Conservation (phyloP, 2,888 invertebrate species). For the Leucania comma region DNA sequence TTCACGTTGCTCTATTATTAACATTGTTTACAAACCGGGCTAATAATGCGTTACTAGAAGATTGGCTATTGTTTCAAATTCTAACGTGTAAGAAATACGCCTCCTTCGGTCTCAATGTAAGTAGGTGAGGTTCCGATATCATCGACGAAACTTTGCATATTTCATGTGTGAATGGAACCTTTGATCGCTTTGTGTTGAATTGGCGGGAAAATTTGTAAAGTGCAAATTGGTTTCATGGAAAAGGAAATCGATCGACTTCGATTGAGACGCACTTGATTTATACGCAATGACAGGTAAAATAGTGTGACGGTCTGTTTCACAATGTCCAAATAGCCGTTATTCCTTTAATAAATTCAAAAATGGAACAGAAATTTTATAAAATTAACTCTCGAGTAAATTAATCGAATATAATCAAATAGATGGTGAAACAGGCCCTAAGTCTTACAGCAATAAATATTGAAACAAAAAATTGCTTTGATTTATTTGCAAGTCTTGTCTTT, state of each 20-base stretch:
- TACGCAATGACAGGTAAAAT: neutral
- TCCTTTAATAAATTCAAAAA: no score
- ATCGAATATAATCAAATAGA: no score
- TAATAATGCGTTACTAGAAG: constrained; percentile 79
- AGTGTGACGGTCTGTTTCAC: no score
- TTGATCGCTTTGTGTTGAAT: constrained; percentile 13
- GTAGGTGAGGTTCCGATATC: constrained; percentile 62
- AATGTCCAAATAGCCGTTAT: no score
- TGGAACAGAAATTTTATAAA: no score
- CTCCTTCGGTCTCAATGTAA: constrained; percentile 69
- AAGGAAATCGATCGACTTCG: neutral
- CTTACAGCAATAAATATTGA: neutral
- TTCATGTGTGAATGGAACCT: constrained; percentile 31
- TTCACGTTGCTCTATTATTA: constrained; percentile 59
- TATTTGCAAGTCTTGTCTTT: neutral
- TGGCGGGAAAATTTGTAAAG: neutral
- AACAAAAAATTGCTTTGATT: neutral
- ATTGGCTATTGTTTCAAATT: constrained; percentile 80
- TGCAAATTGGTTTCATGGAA: neutral
- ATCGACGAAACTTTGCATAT: constrained; percentile 50
- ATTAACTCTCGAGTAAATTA: no score
- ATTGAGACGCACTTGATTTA: neutral
- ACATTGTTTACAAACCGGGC: constrained; percentile 66
- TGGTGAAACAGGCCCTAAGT: no score
- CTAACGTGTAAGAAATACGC: constrained; percentile 74